Evolutionary conservation across 2,113 vertebrate genomes (phyloP), one percentile per base, ranked within the genome.

Genomic region (Poecile atricapillus): DNA sequence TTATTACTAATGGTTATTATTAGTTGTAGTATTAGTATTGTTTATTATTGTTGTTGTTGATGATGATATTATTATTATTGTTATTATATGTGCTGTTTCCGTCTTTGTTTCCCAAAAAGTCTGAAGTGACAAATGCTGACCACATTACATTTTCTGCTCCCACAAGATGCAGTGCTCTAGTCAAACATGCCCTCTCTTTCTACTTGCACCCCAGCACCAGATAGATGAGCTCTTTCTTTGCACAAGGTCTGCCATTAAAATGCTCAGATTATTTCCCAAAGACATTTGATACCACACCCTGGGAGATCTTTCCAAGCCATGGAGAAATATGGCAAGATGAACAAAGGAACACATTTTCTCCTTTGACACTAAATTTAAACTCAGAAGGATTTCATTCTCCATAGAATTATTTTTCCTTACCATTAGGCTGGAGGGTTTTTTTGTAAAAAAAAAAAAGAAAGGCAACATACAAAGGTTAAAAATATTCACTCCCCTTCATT

Each of bases 91-190:
- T 20, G 8, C 21, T 33, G 5, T 69, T 84, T 63, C 43, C 10
- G 6, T 17, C 16, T 58, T 70, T 58, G 11, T 50, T 82, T 59
- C 27, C 64, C 23, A 24, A 15, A 68, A 62, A 19, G 7, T 14
- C 27, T 33, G 3, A 81, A 55, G 30, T 24, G 50, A 12, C 19
- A 74, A 75, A 82, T 4, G 47, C 33, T 23, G 52, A 31, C 24
- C 24, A 20, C 7, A 1, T 4, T 11, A 9, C 6, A 30, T 39
- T 21, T 58, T 19, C 28, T 35, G 33, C 62, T 79, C 20, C 17
- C 25, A 55, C 23, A 6, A 46, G 59, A 44, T 3, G 9, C 24
- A 55, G 28, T 0, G 0, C 58, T 25, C 19, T 5, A 5, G 23
- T 56, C 64, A 60, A n/a, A 52, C 4, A 2, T 8, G 15, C 10